phyloP scores from a whole-genome alignment of 2,113 vertebrate species.

The Neoarius graeffei region DNA sequence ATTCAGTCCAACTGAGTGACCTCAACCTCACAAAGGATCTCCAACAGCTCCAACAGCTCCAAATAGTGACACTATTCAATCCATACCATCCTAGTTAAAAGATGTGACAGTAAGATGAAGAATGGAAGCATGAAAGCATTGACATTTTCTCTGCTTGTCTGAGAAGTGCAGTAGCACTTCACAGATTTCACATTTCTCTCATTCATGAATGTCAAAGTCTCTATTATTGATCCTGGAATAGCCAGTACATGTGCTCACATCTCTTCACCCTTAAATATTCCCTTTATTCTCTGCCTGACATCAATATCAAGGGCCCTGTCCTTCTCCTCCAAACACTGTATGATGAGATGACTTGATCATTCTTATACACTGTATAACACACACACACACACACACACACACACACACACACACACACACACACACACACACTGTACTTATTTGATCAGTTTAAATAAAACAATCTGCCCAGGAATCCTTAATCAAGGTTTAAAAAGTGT shows the following conservation, averaged over 20 bases:
- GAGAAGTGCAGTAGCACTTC: conserved; percentile 8
- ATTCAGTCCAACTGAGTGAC: not conserved
- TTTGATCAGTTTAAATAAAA: conserved; percentile 25
- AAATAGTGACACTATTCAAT: not conserved
- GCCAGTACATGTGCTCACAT: not conserved
- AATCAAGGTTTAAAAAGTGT: not conserved
- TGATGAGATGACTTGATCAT: not conserved
- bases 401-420: too few relatives aligned
- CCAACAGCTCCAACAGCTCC: not conserved
- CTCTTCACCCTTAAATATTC: conserved; percentile 6
- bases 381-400: too few relatives aligned
- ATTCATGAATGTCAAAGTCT: conserved; percentile 23
- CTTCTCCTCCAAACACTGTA: conserved; percentile 7
- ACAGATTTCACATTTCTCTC: not conserved
- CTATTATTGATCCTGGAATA: conserved; percentile 20
- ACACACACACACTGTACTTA: not conserved
- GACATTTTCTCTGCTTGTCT: conserved; percentile 15
- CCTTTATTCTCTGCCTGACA: conserved; percentile 9
- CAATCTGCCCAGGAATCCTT: not conserved
- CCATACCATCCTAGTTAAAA: conserved; percentile 14
- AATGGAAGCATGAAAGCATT: conserved; percentile 2
- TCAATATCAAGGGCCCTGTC: conserved; percentile 1
- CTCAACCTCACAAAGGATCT: not conserved
- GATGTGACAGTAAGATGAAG: conserved; percentile 3
- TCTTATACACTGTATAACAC: not conserved